A percentile compares a stretch with the other conserved stretches of the same genome.
These are phyloP conservation scores for Brachyalestes nurse DNA, from an alignment of 2,797 vertebrate genomes.

Conservation along the genomic window DNA sequence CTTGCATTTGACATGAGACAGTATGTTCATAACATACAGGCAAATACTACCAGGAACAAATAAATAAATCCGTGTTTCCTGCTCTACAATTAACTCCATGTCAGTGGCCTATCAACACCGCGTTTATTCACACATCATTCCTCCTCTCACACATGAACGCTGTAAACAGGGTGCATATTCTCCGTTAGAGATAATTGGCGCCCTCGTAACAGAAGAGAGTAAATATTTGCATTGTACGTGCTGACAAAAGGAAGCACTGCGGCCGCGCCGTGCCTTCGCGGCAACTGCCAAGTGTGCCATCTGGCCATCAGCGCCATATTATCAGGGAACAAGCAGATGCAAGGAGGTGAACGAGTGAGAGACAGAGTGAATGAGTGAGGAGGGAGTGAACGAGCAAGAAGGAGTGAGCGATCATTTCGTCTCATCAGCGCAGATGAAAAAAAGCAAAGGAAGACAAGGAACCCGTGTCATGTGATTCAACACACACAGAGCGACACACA, in stretches of 20 bases:
- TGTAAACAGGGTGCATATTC: background rate
- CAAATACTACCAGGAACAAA: too few relatives aligned
- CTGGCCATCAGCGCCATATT: constrained; percentile 37
- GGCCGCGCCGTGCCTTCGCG: background rate
- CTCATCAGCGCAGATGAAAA: background rate
- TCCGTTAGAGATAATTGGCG: constrained; percentile 25
- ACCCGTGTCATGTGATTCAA: background rate
- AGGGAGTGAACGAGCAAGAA: background rate
- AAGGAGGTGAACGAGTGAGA: constrained; percentile 14
- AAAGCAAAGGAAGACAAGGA: background rate
- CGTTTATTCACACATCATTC: constrained; percentile 3
- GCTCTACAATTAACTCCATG: background rate
- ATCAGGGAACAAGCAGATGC: constrained; percentile 15
- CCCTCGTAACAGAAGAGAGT: constrained; percentile 29
- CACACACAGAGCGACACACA: background rate
- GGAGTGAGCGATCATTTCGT: background rate
- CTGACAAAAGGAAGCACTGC: constrained; percentile 22
- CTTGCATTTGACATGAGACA: too few relatives aligned
- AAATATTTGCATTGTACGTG: constrained; percentile 49
- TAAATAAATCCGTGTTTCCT: background rate
- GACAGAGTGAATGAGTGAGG: background rate
- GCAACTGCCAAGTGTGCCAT: constrained; percentile 39
- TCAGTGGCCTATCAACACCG: background rate
- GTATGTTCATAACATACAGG: background rate
- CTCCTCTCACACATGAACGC: background rate